phyloP scores from a whole-genome alignment of 1,140 invertebrate species.

The Trichoplusia ni region DNA sequence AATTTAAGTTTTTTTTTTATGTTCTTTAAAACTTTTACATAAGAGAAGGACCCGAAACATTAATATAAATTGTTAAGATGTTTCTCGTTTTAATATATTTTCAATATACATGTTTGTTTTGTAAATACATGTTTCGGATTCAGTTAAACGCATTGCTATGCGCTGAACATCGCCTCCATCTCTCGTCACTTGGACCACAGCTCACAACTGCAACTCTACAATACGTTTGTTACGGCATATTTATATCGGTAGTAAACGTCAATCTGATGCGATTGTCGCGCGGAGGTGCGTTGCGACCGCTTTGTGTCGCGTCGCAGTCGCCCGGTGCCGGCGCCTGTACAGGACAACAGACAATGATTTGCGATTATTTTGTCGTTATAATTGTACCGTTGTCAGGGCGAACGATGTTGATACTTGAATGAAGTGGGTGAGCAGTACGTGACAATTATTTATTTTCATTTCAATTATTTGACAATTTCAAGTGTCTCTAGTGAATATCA shows the following conservation, averaged over 20 bases:
- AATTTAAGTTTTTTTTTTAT: too few relatives aligned
- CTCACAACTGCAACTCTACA: constrained; percentile 10
- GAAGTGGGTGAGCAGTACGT: background rate
- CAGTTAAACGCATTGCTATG: too few relatives aligned
- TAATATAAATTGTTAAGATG: too few relatives aligned
- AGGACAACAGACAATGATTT: background rate
- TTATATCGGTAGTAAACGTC: constrained; percentile 30
- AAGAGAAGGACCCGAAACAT: too few relatives aligned
- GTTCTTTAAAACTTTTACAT: too few relatives aligned
- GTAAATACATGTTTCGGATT: background rate
- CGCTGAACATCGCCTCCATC: background rate
- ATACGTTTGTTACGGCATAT: constrained; percentile 10
- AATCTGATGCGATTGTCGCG: constrained; percentile 35
- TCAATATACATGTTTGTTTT: background rate
- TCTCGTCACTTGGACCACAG: background rate
- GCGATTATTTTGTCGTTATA: constrained; percentile 13
- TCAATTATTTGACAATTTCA: too few relatives aligned
- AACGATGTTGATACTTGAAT: background rate
- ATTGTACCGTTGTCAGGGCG: background rate
- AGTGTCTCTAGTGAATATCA: too few relatives aligned
- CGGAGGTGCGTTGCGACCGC: constrained; percentile 9
- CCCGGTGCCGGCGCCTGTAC: background rate
- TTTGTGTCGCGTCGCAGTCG: background rate
- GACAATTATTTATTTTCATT: background rate
- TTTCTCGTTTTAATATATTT: too few relatives aligned